Conservation (phyloP, 2,888 invertebrate genomes). For the Choristoneura rosaceana region DNA sequence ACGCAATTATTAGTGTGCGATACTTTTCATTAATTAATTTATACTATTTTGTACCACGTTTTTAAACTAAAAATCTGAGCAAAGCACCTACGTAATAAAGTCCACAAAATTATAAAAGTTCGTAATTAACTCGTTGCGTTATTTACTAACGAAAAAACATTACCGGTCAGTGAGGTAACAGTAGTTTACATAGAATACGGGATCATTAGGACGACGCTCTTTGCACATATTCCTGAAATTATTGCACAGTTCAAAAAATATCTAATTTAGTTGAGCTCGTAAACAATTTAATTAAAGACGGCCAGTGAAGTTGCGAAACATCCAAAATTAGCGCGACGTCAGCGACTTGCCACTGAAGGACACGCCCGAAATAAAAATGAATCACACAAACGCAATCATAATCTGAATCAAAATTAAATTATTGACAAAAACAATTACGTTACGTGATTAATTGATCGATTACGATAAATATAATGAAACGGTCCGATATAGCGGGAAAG, state of each 20-base stretch:
- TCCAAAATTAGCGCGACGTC: constrained; percentile 39
- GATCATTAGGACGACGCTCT: neutral
- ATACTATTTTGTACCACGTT: neutral
- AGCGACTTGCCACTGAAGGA: constrained; percentile 29
- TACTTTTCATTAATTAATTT: neutral
- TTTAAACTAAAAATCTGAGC: neutral
- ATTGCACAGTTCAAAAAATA: neutral
- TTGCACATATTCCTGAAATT: neutral
- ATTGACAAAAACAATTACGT: constrained; percentile 14
- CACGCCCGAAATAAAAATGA: constrained; percentile 27
- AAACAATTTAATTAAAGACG: constrained; percentile 12
- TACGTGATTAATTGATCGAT: constrained; percentile 30
- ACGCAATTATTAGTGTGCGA: constrained; percentile 3
- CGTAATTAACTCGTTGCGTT: neutral
- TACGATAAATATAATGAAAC: constrained; percentile 28
- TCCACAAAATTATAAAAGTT: neutral
- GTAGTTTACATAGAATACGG: neutral
- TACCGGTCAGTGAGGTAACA: constrained; percentile 3
- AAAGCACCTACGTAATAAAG: neutral
- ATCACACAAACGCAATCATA: constrained; percentile 7
- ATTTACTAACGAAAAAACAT: neutral
- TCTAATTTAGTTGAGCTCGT: neutral
- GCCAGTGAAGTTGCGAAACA: constrained; percentile 38
- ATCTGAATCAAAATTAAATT: constrained; percentile 11
- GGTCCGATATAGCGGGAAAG: constrained; percentile 20